Evolutionary conservation across 2,113 vertebrate species (phyloP).

Genomic region (Perca schrenkii): DNA sequence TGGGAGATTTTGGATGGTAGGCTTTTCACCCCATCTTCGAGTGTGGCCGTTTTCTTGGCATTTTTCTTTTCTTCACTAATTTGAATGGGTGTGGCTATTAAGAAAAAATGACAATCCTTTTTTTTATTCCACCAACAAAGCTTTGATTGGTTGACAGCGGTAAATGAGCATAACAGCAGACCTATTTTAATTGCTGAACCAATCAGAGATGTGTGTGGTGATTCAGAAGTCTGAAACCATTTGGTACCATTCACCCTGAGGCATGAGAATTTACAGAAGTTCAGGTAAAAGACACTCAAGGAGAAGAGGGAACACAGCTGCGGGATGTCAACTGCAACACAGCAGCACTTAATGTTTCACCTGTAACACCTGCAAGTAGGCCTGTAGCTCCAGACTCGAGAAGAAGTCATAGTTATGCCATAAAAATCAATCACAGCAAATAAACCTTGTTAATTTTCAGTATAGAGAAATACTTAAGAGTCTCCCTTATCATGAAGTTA

Average conservation of each 20-base stretch:
- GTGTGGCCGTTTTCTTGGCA: too few species aligned
- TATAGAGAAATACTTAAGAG: not conserved
- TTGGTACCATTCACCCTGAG: not conserved
- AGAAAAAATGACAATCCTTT: not conserved
- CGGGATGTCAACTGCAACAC: not conserved
- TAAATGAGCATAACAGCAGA: not conserved
- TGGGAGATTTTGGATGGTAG: not conserved
- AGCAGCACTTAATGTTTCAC: not conserved
- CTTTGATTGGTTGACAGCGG: not conserved
- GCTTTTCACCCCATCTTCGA: too few species aligned
- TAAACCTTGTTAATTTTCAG: not conserved
- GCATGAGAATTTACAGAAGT: not conserved
- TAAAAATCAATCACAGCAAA: not conserved
- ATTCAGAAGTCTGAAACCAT: slow-evolving; percentile 1
- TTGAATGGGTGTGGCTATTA: not conserved
- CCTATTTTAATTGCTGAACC: not conserved
- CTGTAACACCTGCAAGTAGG: not conserved
- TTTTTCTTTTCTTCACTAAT: not conserved
- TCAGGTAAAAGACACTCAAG: not conserved
- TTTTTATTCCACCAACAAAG: not conserved
- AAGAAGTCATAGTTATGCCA: not conserved
- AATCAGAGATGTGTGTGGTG: not conserved
- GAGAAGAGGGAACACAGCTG: not conserved
- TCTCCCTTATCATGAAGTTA: not conserved
- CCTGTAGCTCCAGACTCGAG: not conserved